Conservation (phyloP, 1,140 invertebrate genomes). For the Drosophila ambigua region DNA sequence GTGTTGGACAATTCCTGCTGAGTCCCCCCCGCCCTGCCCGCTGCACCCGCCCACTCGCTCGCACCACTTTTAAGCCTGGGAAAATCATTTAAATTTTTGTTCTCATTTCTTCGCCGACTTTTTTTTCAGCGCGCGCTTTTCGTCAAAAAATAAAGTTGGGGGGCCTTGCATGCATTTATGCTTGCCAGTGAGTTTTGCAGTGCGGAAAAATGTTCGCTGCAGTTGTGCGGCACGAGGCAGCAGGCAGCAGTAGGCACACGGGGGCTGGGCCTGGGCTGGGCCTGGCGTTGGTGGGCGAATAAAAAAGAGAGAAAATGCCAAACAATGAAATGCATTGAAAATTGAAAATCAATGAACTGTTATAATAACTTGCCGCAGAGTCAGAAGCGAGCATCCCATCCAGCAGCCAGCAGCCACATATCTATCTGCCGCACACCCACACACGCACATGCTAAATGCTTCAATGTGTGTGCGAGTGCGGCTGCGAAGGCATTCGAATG, state of each 20-base stretch:
- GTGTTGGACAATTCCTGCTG: slow-evolving; percentile 11
- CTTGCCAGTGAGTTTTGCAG: slow-evolving; percentile 57
- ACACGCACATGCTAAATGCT: not conserved
- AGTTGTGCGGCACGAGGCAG: slow-evolving; percentile 18
- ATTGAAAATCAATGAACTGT: slow-evolving; percentile 82
- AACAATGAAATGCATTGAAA: slow-evolving; percentile 80
- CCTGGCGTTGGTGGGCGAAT: not conserved
- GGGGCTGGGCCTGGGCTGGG: not conserved
- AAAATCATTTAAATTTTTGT: slow-evolving; percentile 58
- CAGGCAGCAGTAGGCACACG: not conserved
- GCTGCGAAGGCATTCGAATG: slow-evolving; percentile 35
- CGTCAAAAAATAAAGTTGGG: slow-evolving; percentile 52
- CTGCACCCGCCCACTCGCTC: no score
- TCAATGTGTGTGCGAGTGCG: slow-evolving; percentile 36
- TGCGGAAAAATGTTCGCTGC: slow-evolving; percentile 50
- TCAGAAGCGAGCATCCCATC: slow-evolving; percentile 60
- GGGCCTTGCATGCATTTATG: slow-evolving; percentile 58
- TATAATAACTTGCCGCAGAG: slow-evolving; percentile 79
- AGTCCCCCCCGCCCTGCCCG: not conserved
- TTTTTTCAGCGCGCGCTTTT: slow-evolving; percentile 17
- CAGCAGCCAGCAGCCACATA: not conserved
- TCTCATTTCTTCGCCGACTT: slow-evolving; percentile 1
- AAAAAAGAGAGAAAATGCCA: slow-evolving; percentile 37
- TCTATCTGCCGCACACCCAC: slow-evolving; percentile 22
- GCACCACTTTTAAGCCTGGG: slow-evolving; percentile 27